Percentiles rank a stretch among this genome's conserved stretches.
These are phyloP conservation scores for Conus canariensis DNA, from an alignment of 2,888 invertebrate species.

Conservation along the genomic window DNA sequence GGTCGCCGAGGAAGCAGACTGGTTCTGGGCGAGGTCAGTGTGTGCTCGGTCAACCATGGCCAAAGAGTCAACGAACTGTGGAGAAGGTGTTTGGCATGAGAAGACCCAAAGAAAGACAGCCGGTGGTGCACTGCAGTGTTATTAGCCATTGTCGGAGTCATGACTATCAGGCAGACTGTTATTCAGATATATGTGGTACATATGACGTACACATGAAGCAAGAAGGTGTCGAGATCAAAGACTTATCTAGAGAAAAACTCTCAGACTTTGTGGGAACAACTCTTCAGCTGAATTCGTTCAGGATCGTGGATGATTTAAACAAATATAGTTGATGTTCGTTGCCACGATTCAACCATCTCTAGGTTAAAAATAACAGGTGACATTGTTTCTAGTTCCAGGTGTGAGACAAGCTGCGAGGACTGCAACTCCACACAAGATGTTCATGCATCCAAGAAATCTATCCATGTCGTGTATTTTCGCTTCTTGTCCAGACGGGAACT, in stretches of 20 bases:
- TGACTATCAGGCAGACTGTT: background rate
- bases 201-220: background rate
- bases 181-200: background rate
- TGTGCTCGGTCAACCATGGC: background rate
- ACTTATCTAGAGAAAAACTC: background rate
- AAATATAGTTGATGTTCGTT: background rate
- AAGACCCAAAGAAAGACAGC: background rate
- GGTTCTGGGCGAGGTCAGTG: background rate
- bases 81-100: background rate
- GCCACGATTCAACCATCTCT: background rate
- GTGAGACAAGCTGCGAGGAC: background rate
- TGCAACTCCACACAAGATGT: background rate
- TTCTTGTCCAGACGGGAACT: conserved; percentile 24
- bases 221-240: background rate
- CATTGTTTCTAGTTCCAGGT: background rate
- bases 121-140: conserved; percentile 25
- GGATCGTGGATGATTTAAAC: background rate
- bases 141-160: background rate
- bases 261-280: background rate
- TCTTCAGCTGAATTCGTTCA: background rate
- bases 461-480: conserved; percentile 36
- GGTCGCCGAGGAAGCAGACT: background rate
- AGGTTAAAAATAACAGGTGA: background rate
- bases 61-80: background rate
- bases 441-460: background rate